Percentiles rank a stretch among this genome's conserved stretches.
Conservation (phyloP, 2,797 vertebrate species). For the Astyanax mexicanus region DNA sequence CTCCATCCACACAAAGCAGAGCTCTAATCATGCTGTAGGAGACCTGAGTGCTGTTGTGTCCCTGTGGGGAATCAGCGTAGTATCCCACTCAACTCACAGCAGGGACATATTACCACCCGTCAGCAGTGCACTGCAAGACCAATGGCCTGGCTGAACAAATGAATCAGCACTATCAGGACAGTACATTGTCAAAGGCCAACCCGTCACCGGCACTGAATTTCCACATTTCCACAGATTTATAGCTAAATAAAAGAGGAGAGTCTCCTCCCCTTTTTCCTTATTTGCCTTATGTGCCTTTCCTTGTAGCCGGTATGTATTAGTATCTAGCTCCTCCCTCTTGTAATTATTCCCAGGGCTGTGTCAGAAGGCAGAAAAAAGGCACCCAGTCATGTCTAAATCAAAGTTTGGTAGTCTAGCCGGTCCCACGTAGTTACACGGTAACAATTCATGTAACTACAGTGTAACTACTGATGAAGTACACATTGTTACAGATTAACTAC, state of each 20-base stretch:
- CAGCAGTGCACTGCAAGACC: constrained; percentile 43
- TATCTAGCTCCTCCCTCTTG: too few relatives aligned
- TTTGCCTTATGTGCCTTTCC: too few relatives aligned
- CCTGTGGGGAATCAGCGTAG: constrained; percentile 28
- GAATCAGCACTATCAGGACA: constrained; percentile 49
- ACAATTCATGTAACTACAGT: too few relatives aligned
- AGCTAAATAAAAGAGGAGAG: constrained; percentile 26
- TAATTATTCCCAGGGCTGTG: too few relatives aligned
- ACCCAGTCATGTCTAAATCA: too few relatives aligned
- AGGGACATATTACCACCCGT: constrained; percentile 47
- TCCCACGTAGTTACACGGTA: too few relatives aligned
- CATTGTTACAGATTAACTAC: too few relatives aligned
- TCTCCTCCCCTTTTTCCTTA: too few relatives aligned
- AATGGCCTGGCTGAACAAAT: constrained; percentile 39
- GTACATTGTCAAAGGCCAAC: constrained; percentile 34
- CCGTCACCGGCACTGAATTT: constrained; percentile 26
- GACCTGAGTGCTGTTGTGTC: neutral
- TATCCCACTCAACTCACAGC: constrained; percentile 39
- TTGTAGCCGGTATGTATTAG: too few relatives aligned
- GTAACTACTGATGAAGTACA: too few relatives aligned
- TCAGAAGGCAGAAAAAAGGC: too few relatives aligned
- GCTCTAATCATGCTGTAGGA: constrained; percentile 13
- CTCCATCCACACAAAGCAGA: neutral
- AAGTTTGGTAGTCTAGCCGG: too few relatives aligned
- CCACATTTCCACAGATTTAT: constrained; percentile 27